Evolutionary conservation across 2,888 invertebrate genomes (phyloP), one percentile per base, ranked within the genome.

Genomic region (Nymphalis urticae): DNA sequence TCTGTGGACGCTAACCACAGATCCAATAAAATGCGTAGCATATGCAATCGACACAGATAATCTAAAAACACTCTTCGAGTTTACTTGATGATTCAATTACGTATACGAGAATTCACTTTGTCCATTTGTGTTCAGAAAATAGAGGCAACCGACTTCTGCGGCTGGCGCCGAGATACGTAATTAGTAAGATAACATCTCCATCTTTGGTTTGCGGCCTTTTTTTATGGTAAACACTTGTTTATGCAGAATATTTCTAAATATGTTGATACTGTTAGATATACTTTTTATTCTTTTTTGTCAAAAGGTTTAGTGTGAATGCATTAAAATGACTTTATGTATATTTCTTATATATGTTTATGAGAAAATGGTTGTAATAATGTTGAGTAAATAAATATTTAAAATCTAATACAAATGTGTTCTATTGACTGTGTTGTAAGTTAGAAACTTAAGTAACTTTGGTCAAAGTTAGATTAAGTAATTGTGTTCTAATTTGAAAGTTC

Each of bases 181-280:
- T 70, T 70, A 70, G 24, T 8, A 16, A 51, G 70, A 70, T 70
- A 67, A 70, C 64, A 67, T 64, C 64, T 64, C 47, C 63, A 42
- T 63, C 62, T 65, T 70, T 64, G 48, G 67, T 58, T 58, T 64
- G 47, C 32, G 47, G 48, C 51, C 54, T 50, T 62, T 54, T n/a
- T 62, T 67, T 61, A 42, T 58, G 10, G 42, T 19, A 58, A 58
- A 19, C 17, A 50, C 50, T 19, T 50, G 16, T n/a, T n/a, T 48
- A 48, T n/a, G 16, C n/a, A 16, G n/a, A 48, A n/a, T 58, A 36
- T 36, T 58, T 32, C 36, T 36, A 6, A n/a, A 58, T 36, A 58
- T 36, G 36, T 2, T 32, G 5, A 1, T 36, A 4, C 32, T 32
- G 5, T 51, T 51, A 19, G 1, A 19, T 21, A 19, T 10, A 10